Evolutionary conservation across 2,113 vertebrate species (phyloP), one percentile per base, ranked within the genome.

Genomic region (Perca flavescens): DNA sequence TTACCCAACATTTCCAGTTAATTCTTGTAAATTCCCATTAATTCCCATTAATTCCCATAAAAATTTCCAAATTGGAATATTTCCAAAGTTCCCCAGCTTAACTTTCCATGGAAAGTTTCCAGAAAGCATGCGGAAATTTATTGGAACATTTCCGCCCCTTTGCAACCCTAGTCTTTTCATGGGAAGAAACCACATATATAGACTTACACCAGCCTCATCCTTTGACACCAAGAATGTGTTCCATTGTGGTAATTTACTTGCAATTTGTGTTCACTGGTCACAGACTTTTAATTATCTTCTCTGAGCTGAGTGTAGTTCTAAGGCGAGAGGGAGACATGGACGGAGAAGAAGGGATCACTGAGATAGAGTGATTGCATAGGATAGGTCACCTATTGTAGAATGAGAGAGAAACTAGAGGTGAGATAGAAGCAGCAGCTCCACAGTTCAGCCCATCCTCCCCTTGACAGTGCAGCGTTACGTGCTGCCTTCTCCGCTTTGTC

Each of bases 401-500:
- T 3, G 13, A 79, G 74, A 54, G 47, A 31, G 61, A 78, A 40
- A 49, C 47, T 10, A 84, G 78, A 73, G 73, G 87, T 52, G 86
- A 88, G 80, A 79, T 50, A 84, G 81, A 72, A 71, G 83, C 62
- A 62, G 68, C 68, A 40, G 80, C 79, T 83, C 62, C 57, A 49
- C 65, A n/a, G 84, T 84, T 86, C 85, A 80, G 89, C 85, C 90
- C 87, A 83, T 86, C 91, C 86, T 91, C 85, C 79, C 87, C 5
- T 67, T 88, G 89, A 88, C 88, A 90, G 86, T 34, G 81, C 88
- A 85, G 84, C 56, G 71, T 90, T 91, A 91, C 89, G 81, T 88
- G 87, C 85, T 85, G 80, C 87, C 81, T 90, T 90, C 83, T 79
- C 82, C 8, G 72, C 87, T 91, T 71, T 93, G 90, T 89, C 90